Percentiles rank a stretch among this genome's conserved stretches.
Conservation (phyloP, 2,113 vertebrate species). For the Oncorhynchus nerka region DNA sequence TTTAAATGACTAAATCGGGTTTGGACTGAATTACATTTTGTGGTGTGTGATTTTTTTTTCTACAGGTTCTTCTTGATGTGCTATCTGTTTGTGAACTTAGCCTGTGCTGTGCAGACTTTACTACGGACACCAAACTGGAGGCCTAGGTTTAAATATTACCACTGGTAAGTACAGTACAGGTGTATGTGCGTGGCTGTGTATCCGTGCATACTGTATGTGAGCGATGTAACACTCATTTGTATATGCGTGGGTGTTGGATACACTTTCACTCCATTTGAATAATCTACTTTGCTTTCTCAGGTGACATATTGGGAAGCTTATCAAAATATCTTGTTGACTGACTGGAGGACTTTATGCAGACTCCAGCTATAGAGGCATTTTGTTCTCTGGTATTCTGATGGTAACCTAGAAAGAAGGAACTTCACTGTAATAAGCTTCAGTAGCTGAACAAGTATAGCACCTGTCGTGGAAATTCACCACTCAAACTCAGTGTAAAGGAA, state of each 20-base stretch:
- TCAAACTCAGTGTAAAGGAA: no score
- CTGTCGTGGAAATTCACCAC: no score
- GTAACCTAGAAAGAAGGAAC: no score
- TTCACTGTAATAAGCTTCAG: no score
- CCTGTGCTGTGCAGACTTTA: conserved; percentile 95
- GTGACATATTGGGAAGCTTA: background rate
- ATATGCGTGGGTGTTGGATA: background rate
- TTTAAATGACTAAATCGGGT: no score
- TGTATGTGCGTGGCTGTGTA: background rate
- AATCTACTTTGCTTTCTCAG: background rate
- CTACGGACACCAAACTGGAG: conserved; percentile 96
- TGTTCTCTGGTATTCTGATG: background rate
- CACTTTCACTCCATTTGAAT: background rate
- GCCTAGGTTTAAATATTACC: conserved; percentile 94
- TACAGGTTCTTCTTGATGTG: conserved; percentile 99
- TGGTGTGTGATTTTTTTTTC: conserved; percentile 11
- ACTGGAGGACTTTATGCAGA: background rate
- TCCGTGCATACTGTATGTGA: background rate
- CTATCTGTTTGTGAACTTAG: conserved; percentile 97
- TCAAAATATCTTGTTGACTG: background rate
- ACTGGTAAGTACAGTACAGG: conserved; percentile 81
- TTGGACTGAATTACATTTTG: background rate
- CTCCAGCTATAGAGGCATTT: background rate
- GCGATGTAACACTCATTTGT: background rate
- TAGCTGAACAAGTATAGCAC: no score